Evolutionary conservation across 2,888 invertebrate genomes (phyloP), one percentile per base, ranked within the genome.

Genomic region (Athalia circularis): DNA sequence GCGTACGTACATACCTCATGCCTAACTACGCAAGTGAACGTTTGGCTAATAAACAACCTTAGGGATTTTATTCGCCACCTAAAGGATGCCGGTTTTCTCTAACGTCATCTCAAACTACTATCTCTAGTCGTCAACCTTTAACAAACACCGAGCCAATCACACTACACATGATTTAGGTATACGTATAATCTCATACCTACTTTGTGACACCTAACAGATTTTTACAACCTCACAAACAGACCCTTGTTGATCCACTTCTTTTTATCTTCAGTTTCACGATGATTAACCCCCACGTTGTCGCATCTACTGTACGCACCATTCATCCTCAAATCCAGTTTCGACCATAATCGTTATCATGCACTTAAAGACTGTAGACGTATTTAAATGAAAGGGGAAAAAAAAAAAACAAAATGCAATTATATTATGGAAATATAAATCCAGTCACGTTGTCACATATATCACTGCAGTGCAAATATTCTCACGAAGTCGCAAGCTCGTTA

Each of bases 41-140:
- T 48, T 65, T 5, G 80, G 80, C 80, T 83, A 84, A 82, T 82
- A 84, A 82, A 85, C 81, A 81, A 84, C 82, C 80, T 82, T 6
- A 77, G 81, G 84, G 81, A 84, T 83, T 85, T 81, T 68, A 52
- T 68, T 68, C 68, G 29, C 68, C 43, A 29, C 54, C 52, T n/a
- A 68, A n/a, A 54, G 54, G 54, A 54, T 54, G 54, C 52, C 48
- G 7, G 15, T 57, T 15, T 7, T n/a, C 29, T 7, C 8, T 54
- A 29, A 0, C 29, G 29, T 29, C 29, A 29, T 29, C 29, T 29
- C 29, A 29, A 29, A 29, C 29, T 29, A 29, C 29, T 29, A 29
- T 29, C 29, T 29, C 29, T 29, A 29, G 29, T 29, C 29, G 29
- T 29, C 29, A 29, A 29, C 29, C 29, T 29, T 29, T 29, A 29